Evolutionary conservation across 1,140 invertebrate species (phyloP).

Genomic region (Olivierus martensii): DNA sequence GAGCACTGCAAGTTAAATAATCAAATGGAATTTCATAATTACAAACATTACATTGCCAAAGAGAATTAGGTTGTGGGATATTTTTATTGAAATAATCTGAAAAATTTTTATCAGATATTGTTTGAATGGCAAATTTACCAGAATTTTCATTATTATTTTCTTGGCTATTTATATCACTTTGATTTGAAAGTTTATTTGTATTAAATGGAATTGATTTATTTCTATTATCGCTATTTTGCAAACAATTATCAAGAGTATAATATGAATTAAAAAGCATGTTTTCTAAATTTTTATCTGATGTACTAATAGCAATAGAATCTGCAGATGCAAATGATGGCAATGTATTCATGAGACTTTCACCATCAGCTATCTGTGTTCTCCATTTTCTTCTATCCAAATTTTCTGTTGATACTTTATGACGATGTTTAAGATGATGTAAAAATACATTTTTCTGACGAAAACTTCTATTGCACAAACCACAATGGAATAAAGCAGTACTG

Average conservation of each 20-base stretch:
- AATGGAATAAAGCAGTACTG: conserved; percentile 5
- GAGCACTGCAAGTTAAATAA: not conserved
- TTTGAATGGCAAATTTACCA: no score
- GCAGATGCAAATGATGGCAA: not conserved
- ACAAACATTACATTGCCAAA: not conserved
- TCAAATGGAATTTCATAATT: not conserved
- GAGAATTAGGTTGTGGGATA: not conserved
- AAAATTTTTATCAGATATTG: no score
- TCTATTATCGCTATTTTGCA: no score
- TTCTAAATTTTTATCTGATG: not conserved
- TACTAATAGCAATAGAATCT: not conserved
- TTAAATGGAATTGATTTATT: not conserved
- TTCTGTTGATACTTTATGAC: conserved; percentile 8
- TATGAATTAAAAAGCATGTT: not conserved
- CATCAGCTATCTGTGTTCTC: not conserved
- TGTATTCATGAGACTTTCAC: not conserved
- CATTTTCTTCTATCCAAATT: conserved; percentile 7
- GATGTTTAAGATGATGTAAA: conserved; percentile 5
- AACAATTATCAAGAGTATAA: no score
- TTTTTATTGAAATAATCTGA: no score
- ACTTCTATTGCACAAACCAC: conserved; percentile 6
- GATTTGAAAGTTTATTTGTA: not conserved
- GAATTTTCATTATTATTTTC: not conserved
- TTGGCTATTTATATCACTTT: not conserved
- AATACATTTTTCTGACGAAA: conserved; percentile 14